A percentile compares a stretch with the other conserved stretches of the same genome.
These are phyloP conservation scores for Indri indri DNA, from an alignment of 2,113 vertebrate genomes.

Conservation along the genomic window DNA sequence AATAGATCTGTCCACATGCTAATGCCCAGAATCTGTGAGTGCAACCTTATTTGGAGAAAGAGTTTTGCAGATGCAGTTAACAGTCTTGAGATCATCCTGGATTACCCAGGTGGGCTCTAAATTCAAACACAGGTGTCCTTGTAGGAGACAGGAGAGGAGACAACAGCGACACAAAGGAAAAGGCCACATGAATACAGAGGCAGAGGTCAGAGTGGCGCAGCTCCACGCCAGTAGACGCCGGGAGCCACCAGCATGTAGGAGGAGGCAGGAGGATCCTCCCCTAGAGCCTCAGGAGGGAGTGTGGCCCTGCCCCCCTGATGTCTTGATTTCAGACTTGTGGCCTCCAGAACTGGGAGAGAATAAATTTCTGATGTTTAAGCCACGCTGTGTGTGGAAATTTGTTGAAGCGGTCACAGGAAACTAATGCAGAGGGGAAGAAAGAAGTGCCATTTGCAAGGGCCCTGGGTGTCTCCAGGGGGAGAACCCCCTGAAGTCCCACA, in stretches of 20 bases:
- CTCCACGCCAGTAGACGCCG: neutral
- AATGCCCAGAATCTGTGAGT: neutral
- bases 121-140: neutral
- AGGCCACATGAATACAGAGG: neutral
- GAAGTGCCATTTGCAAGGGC: neutral
- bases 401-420: neutral
- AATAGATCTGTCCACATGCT: neutral
- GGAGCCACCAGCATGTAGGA: too few species aligned
- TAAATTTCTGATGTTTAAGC: neutral
- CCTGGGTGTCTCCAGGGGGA: accelerated
- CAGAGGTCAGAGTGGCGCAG: accelerated
- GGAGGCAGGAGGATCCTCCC: neutral
- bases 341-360: neutral
- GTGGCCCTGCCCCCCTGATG: accelerated
- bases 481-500: accelerated
- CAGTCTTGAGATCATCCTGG: neutral
- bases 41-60: neutral
- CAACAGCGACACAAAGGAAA: too few species aligned
- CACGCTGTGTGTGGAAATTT: neutral
- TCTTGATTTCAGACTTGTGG: neutral
- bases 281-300: too few species aligned
- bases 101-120: neutral
- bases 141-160: neutral
- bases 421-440: neutral
- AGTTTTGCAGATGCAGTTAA: neutral